Evolutionary conservation across 2,888 invertebrate species (phyloP).

Genomic region (Xanthia icteritia): DNA sequence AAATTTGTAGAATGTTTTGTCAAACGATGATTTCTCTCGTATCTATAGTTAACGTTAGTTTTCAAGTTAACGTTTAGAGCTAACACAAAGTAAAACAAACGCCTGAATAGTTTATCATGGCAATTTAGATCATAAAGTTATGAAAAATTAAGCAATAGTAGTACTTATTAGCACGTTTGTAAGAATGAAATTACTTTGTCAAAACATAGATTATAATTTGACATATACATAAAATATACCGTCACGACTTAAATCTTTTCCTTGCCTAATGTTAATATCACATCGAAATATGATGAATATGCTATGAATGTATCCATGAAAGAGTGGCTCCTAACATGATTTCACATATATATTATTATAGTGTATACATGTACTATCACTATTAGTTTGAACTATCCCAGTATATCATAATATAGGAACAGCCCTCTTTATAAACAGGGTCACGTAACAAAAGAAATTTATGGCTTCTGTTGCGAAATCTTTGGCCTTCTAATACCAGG

Average conservation of each 20-base stretch:
- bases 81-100: background rate
- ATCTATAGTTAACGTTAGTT: too few relatives aligned
- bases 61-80: background rate
- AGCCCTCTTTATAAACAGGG: constrained; percentile 39
- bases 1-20: background rate
- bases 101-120: background rate
- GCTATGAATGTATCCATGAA: background rate
- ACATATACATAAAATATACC: too few relatives aligned
- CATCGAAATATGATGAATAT: background rate
- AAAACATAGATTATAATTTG: background rate
- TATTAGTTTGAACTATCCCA: constrained; percentile 27
- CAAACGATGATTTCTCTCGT: background rate
- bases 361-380: background rate
- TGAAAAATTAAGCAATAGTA: background rate
- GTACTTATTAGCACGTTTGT: background rate
- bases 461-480: constrained; percentile 40
- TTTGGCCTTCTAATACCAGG: constrained; percentile 31
- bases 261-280: background rate
- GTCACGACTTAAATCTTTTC: too few relatives aligned
- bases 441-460: constrained; percentile 48
- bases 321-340: background rate
- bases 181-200: background rate
- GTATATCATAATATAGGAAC: constrained; percentile 43
- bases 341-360: too few relatives aligned
- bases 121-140: background rate